Evolutionary conservation across 2,888 invertebrate species (phyloP), one percentile per base, ranked within the genome.

Genomic region (Antheraea yamamai): DNA sequence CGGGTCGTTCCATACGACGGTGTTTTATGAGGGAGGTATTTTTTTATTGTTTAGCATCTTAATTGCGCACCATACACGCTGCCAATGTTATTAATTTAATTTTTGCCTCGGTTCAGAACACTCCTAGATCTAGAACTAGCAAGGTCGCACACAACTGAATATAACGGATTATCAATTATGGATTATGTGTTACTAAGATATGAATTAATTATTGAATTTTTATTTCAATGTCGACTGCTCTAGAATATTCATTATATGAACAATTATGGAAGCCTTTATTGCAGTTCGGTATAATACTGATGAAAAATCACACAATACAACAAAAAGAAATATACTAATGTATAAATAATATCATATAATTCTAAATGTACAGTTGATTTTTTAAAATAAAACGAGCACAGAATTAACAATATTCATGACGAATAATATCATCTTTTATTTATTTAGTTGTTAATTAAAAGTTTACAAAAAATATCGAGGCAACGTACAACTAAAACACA

Each of bases 401-500:
- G 20, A 14, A 51, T 47, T 18, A 30, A 26, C 23, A 30, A 16
- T 30, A 66, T 30, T 30, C 4, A 30, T 30, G 30, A 66, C 16
- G 26, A 30, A 14, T 66, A 66, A 30, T 26, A 66, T 66, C 16
- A 66, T 16, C 16, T 26, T 30, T 47, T 7, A 7, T 51, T n/a
- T 52, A 51, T 23, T 18, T 47, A 12, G 1, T 12, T 47, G 18
- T 72, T 72, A 72, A 47, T 47, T 72, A 72, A 20, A 39, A 71
- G 47, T 55, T 20, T 23, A 61, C 6, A 23, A 72, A 51, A 26
- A 72, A 47, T n/a, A 47, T 72, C 51, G n/a, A 23, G 47, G 16
- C 47, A 71, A 14, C 71, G 35, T 10, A 18, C 39, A 47, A 80
- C 78, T 66, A 82, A 81, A 84, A 84, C 90, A 91, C 91, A 91